phyloP scores from a whole-genome alignment of 2,113 vertebrate species.

The Circaetus cinerascens region DNA sequence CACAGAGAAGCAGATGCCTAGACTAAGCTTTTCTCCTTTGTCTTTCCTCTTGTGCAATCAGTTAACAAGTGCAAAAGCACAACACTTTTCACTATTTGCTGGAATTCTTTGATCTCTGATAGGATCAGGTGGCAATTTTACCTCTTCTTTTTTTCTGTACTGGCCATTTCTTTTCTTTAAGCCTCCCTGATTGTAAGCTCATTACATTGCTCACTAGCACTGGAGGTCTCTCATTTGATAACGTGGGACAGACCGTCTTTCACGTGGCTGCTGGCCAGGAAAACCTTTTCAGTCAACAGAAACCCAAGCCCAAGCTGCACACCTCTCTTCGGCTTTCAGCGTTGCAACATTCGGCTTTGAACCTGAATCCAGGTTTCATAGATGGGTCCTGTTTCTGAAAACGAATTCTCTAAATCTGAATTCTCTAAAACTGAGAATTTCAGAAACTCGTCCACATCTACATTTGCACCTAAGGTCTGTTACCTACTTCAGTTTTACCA shows the following conservation, averaged over 20 bases:
- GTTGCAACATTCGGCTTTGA: not conserved
- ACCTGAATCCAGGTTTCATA: not conserved
- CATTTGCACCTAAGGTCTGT: not conserved
- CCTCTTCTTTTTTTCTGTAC: not conserved
- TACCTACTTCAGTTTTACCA: not conserved
- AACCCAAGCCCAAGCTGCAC: not conserved
- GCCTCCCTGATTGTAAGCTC: not conserved
- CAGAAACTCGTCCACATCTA: not conserved
- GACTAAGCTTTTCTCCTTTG: constrained; percentile 74
- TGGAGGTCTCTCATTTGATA: not conserved
- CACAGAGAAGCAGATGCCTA: constrained; percentile 79
- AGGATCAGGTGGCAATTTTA: not conserved
- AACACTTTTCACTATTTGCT: not conserved
- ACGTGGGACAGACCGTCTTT: not conserved
- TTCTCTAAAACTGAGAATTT: not conserved
- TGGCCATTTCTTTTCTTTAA: not conserved
- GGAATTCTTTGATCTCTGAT: not conserved
- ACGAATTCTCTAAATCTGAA: not conserved
- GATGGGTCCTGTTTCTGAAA: not conserved
- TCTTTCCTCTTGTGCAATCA: constrained; percentile 78
- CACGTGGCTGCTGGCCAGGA: not conserved
- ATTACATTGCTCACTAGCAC: not conserved
- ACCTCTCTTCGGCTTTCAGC: not conserved
- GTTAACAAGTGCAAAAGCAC: constrained; percentile 67
- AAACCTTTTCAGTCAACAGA: not conserved